Evolutionary conservation across 2,797 vertebrate genomes (phyloP).

Genomic region (Acanthurus lineatus): DNA sequence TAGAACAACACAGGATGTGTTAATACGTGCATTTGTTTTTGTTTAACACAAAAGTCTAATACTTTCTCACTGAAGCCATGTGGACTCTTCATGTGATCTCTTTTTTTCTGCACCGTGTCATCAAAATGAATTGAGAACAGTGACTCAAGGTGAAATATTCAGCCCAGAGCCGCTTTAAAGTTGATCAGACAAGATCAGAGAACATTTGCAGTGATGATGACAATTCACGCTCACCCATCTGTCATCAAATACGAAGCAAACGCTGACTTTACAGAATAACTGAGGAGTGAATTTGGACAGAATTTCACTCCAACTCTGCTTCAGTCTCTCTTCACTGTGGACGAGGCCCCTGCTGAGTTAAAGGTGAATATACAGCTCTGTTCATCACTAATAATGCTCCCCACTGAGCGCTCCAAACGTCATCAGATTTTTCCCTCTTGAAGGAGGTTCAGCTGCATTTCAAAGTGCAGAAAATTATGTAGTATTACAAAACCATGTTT

Average conservation of each 20-base stretch:
- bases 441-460: neutral
- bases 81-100: neutral
- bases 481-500: neutral
- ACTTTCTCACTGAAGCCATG: neutral
- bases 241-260: slow-evolving; percentile 19
- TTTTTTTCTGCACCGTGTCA: neutral
- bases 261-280: neutral
- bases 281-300: slow-evolving; percentile 4
- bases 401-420: neutral
- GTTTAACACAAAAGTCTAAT: neutral
- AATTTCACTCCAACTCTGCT: neutral
- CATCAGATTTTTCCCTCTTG: neutral
- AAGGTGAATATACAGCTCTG: neutral
- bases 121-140: neutral
- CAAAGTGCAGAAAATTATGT: neutral
- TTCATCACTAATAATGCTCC: neutral
- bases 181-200: neutral
- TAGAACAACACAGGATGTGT: too few species aligned
- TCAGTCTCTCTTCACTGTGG: neutral
- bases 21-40: neutral
- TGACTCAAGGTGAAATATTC: neutral
- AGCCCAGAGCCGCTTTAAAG: neutral
- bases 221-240: neutral
- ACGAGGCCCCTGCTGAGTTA: neutral
- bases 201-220: neutral